Evolutionary conservation across 2,113 vertebrate genomes (phyloP).

Genomic region (Melospiza melodia): DNA sequence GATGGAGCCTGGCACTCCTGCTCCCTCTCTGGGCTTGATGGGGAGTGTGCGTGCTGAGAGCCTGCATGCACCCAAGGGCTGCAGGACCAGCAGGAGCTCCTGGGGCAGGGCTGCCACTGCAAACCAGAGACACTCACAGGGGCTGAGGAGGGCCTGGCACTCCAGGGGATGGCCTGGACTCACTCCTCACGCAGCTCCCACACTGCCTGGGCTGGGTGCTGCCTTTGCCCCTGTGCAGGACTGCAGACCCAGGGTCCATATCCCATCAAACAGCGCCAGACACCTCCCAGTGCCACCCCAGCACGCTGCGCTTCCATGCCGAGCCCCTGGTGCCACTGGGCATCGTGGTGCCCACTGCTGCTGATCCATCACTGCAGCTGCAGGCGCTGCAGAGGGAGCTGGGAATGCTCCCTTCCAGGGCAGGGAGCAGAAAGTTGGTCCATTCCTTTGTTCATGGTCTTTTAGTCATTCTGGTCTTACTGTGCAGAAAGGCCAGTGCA

Average conservation of each 20-base stretch:
- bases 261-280: neutral
- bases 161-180: neutral
- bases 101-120: neutral
- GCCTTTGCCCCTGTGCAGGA: neutral
- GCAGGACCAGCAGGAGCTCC: neutral
- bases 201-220: neutral
- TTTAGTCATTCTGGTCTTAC: neutral
- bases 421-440: neutral
- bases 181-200: neutral
- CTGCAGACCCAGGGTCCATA: accelerated
- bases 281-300: neutral
- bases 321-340: neutral
- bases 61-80: neutral
- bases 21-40: neutral
- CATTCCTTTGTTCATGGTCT: neutral
- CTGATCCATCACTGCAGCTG: neutral
- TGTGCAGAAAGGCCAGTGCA: neutral
- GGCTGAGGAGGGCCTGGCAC: neutral
- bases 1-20: neutral
- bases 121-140: neutral
- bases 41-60: neutral
- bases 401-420: neutral
- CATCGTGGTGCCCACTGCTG: neutral
- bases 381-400: accelerated
- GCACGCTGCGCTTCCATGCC: neutral